Evolutionary conservation across 1,140 invertebrate genomes (phyloP).

Genomic region (Magallana ariakensis): DNA sequence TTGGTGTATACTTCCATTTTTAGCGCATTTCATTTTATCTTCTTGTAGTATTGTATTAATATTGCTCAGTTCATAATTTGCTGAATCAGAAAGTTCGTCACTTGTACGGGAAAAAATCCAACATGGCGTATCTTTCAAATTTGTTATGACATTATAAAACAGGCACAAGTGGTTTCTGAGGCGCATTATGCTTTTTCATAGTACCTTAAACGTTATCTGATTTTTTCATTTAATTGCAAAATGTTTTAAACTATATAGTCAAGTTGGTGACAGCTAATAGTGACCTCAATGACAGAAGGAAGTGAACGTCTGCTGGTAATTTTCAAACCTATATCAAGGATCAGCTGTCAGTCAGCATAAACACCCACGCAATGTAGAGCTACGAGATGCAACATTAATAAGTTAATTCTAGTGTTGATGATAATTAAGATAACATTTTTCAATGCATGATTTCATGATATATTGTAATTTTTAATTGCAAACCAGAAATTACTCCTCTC

Average conservation of each 20-base stretch:
- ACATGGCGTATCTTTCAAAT: conserved; percentile 16
- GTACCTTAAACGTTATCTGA: not conserved
- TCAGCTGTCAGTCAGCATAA: not conserved
- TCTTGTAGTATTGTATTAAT: not conserved
- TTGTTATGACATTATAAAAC: conserved; percentile 14
- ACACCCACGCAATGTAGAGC: not conserved
- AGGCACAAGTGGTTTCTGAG: not conserved
- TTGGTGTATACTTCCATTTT: not conserved
- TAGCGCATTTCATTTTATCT: not conserved
- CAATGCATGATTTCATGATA: no score
- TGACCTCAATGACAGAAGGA: conserved; percentile 16
- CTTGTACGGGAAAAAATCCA: conserved; percentile 31
- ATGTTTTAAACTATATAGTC: not conserved
- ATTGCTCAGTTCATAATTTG: not conserved
- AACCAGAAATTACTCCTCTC: no score
- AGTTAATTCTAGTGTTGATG: not conserved
- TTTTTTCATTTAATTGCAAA: not conserved
- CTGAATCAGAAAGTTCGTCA: conserved; percentile 17
- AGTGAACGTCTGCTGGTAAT: conserved; percentile 27
- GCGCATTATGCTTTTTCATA: not conserved
- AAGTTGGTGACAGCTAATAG: not conserved
- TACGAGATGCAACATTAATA: no score
- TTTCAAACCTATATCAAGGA: conserved; percentile 23
- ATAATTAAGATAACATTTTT: no score
- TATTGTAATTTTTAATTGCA: no score